Evolutionary conservation across 2,113 vertebrate species (phyloP).

Genomic region (Ammodytes dubius): DNA sequence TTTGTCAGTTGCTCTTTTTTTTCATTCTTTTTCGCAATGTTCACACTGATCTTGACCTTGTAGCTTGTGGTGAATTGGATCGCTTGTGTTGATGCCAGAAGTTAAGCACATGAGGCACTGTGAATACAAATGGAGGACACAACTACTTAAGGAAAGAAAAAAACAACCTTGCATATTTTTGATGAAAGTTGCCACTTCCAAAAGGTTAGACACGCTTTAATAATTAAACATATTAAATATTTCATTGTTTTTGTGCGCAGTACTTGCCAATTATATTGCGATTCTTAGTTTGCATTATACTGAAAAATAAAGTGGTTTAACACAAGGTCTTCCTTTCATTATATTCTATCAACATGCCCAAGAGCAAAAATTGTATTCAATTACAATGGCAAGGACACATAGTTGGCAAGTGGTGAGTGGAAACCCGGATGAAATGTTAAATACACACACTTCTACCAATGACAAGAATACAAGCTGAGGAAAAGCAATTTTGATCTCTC

Average conservation of each 20-base stretch:
- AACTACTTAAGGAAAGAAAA: neutral
- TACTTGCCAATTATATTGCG: neutral
- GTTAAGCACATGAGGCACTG: conserved; percentile 35
- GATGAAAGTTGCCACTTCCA: conserved; percentile 3
- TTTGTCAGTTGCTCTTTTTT: conserved; percentile 13
- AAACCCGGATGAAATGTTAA: conserved; percentile 34
- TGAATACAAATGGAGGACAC: conserved; percentile 37
- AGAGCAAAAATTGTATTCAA: conserved; percentile 6
- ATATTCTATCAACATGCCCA: conserved; percentile 4
- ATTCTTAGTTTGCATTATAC: neutral
- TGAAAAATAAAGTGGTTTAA: conserved; percentile 6
- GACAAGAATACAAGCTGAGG: neutral
- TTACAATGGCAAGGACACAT: neutral
- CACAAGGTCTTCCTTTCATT: conserved; percentile 31
- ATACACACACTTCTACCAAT: neutral
- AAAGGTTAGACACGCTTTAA: conserved; percentile 6
- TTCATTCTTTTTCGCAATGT: neutral
- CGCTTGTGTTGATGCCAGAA: conserved; percentile 46
- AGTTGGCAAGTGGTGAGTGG: neutral
- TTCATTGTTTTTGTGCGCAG: conserved; percentile 14
- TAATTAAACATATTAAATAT: conserved; percentile 13
- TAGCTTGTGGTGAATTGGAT: conserved; percentile 34
- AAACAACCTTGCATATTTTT: conserved; percentile 34
- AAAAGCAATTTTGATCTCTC: conserved; percentile 34
- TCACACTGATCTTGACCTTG: conserved; percentile 56